Percentiles rank a stretch among this genome's conserved stretches.
Conservation (phyloP, 53 echinoderm and acorn worm species). For the Arbacia lixula region DNA sequence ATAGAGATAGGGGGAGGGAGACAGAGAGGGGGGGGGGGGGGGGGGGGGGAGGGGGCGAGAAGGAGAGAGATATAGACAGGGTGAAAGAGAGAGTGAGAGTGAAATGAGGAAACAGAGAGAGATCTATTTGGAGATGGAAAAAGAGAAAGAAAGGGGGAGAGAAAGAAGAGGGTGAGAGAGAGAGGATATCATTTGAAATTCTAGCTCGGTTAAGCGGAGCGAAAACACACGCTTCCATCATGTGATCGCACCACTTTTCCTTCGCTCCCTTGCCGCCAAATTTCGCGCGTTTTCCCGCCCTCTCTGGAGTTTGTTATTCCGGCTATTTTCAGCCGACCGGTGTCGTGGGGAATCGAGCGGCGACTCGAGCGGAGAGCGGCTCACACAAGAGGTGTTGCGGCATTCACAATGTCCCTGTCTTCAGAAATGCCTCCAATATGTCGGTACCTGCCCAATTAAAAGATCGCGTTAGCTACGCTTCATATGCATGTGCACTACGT, state of each 20-base stretch:
- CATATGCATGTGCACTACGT: background rate
- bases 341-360: conserved; percentile 9
- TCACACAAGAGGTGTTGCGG: conserved; percentile 27
- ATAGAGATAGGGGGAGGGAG: no score
- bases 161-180: background rate
- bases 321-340: conserved; percentile 19
- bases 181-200: conserved; percentile 17
- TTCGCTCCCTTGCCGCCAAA: conserved; percentile 47
- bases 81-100: no score
- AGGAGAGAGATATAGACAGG: no score
- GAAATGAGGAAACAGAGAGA: conserved; percentile 7
- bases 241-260: background rate
- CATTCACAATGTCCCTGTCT: conserved; percentile 28
- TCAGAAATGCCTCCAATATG: conserved; percentile 1
- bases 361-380: background rate
- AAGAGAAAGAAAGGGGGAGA: no score
- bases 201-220: conserved; percentile 44
- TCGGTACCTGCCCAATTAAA: conserved; percentile 51
- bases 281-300: conserved; percentile 44
- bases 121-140: background rate
- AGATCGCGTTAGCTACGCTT: conserved; percentile 43
- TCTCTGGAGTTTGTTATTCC: conserved; percentile 36
- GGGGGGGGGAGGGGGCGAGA: no score
- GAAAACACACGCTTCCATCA: conserved; percentile 51
- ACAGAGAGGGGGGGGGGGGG: background rate